These are phyloP conservation scores for Synanthedon vespiformis DNA, from an alignment of 2,888 invertebrate genomes.

Conservation along the genomic window DNA sequence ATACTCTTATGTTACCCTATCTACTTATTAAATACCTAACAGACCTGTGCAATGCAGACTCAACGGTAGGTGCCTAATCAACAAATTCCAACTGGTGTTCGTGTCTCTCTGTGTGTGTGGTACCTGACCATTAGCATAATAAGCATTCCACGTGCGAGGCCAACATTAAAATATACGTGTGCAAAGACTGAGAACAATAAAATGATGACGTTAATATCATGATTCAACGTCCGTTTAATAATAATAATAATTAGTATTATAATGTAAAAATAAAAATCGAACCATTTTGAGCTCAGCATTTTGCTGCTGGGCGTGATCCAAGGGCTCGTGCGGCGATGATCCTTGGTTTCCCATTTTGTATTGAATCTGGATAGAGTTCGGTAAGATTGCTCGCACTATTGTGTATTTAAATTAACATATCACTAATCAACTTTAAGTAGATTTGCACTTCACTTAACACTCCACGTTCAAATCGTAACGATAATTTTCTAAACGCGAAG, in stretches of 20 bases:
- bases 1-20: too few relatives aligned
- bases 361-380: constrained; percentile 11
- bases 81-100: too few relatives aligned
- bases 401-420: not conserved
- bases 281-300: constrained; percentile 64
- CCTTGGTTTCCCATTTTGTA: constrained; percentile 83
- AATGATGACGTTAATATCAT: constrained; percentile 5
- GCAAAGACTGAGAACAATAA: constrained; percentile 5
- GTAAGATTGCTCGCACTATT: constrained; percentile 20
- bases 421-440: constrained; percentile 16
- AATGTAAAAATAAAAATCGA: constrained; percentile 15
- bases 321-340: constrained; percentile 84
- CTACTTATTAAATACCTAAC: too few relatives aligned
- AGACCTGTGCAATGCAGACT: too few relatives aligned
- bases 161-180: not conserved
- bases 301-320: constrained; percentile 75
- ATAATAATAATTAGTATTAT: not conserved
- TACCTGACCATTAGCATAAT: not conserved
- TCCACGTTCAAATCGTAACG: not conserved
- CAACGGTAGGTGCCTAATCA: too few relatives aligned
- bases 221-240: not conserved
- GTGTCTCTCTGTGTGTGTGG: not conserved
- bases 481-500: not conserved
- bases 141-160: not conserved
- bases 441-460: constrained; percentile 1